Conservation (phyloP, 2,797 vertebrate species). For the Pseudotriccus pelzelni region DNA sequence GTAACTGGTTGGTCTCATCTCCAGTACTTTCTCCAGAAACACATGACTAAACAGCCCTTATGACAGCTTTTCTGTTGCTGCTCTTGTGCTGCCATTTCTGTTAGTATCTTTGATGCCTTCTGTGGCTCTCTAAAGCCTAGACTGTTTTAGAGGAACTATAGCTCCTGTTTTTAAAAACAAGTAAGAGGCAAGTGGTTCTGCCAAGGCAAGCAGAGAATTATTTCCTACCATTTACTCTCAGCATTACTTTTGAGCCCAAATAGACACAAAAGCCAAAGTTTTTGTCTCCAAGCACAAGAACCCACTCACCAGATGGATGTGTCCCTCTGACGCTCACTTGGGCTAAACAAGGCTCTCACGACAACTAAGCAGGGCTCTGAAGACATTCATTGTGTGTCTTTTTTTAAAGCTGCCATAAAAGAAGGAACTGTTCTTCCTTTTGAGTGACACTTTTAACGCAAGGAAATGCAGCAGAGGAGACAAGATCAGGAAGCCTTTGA, state of each 20-base stretch:
- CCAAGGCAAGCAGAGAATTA: neutral
- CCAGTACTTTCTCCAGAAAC: neutral
- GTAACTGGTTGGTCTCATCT: neutral
- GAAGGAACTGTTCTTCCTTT: neutral
- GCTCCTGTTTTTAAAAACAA: neutral
- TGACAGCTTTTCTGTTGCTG: neutral
- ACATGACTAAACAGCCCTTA: neutral
- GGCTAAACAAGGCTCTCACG: neutral
- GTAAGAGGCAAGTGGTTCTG: neutral
- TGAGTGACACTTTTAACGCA: neutral
- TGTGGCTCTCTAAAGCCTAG: neutral
- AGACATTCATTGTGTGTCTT: neutral
- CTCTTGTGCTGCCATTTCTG: neutral
- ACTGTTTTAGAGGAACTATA: neutral
- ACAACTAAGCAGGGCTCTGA: neutral
- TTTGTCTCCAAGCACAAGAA: neutral
- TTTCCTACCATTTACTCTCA: neutral
- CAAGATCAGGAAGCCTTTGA: neutral
- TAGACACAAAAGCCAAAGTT: neutral
- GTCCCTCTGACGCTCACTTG: neutral
- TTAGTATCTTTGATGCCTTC: neutral
- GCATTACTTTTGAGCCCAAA: neutral
- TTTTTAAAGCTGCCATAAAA: neutral
- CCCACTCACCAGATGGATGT: neutral
- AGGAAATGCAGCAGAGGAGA: neutral